These are phyloP conservation scores for Brienomyrus longianalis DNA, from an alignment of 2,113 vertebrate species.

Conservation along the genomic window DNA sequence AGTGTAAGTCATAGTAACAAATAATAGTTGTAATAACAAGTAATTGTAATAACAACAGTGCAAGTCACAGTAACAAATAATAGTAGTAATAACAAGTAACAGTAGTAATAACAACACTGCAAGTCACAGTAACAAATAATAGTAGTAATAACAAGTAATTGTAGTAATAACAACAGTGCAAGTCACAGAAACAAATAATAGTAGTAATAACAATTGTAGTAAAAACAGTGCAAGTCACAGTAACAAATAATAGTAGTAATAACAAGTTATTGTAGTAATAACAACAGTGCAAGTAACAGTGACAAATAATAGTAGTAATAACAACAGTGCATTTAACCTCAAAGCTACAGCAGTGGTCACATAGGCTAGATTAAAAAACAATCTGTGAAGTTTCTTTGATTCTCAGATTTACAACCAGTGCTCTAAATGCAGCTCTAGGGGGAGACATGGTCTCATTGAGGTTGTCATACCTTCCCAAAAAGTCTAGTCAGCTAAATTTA, in stretches of 20 bases:
- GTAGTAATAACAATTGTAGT: not conserved
- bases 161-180: not conserved
- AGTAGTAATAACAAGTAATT: not conserved
- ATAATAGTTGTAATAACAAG: too few species aligned
- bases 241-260: not conserved
- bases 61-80: too few species aligned
- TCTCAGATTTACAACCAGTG: not conserved
- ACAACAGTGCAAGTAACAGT: not conserved
- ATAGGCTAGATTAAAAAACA: not conserved
- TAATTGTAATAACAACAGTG: too few species aligned
- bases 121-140: too few species aligned
- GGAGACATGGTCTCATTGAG: not conserved
- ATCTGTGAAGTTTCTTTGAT: not conserved
- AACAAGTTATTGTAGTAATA: not conserved
- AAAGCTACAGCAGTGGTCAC: not conserved
- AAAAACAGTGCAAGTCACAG: not conserved
- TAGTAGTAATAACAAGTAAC: not conserved
- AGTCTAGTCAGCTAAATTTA: slow-evolving; percentile 2
- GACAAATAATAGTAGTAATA: not conserved
- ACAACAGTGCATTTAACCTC: not conserved
- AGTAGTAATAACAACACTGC: too few species aligned
- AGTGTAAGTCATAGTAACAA: not conserved
- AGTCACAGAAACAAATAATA: too few species aligned
- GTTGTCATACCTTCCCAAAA: not conserved
- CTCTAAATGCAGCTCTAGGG: not conserved